A percentile compares a stretch with the other conserved stretches of the same genome.
phyloP scores from a whole-genome alignment of 2,888 invertebrate species.

The Alsophila aescularia region DNA sequence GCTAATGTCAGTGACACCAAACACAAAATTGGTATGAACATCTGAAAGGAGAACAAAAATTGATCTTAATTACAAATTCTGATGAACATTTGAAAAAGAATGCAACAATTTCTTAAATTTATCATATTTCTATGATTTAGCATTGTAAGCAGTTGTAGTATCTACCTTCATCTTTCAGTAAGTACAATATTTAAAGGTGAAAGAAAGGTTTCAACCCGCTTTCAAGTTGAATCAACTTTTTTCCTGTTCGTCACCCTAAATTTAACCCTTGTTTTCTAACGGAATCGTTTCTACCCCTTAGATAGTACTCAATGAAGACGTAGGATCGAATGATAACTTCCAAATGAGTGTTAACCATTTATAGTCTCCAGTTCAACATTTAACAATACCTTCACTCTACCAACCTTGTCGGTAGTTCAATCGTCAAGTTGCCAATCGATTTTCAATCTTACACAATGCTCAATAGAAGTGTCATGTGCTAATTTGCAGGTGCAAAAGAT shows the following conservation, averaged over 20 bases:
- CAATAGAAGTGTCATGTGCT: no score
- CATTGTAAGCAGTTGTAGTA: background rate
- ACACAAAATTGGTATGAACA: constrained; percentile 24
- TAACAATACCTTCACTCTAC: background rate
- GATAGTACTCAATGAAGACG: background rate
- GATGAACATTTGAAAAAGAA: background rate
- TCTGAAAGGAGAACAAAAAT: constrained; percentile 26
- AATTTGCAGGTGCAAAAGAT: background rate
- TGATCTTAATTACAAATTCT: no score
- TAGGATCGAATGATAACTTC: background rate
- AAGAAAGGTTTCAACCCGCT: no score
- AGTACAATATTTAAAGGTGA: background rate
- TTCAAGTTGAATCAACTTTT: no score
- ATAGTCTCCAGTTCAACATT: background rate
- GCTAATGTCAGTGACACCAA: constrained; percentile 16
- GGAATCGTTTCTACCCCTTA: no score
- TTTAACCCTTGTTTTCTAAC: no score
- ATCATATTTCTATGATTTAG: no score
- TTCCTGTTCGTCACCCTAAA: no score
- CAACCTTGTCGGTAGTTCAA: background rate
- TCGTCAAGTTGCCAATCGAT: background rate
- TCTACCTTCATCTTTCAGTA: background rate
- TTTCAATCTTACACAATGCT: background rate
- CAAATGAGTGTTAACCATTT: background rate
- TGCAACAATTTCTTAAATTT: no score